Percentiles rank a stretch among this genome's conserved stretches.
Evolutionary conservation across 2,888 invertebrate species (phyloP).

Genomic region (Glaucopsyche alexis): DNA sequence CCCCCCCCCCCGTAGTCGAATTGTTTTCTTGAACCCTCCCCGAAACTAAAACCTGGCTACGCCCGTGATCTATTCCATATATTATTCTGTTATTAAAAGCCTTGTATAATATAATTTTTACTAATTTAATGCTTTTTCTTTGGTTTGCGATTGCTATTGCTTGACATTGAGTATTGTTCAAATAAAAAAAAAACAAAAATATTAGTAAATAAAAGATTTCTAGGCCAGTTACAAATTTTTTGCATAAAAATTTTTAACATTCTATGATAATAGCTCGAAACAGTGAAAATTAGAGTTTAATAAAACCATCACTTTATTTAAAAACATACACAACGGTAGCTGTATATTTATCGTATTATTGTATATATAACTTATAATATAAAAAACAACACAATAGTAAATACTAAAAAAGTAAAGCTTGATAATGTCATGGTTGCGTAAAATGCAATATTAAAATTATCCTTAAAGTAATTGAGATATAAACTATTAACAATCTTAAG

Average conservation of each 20-base stretch:
- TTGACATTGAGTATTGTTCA: not conserved
- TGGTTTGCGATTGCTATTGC: constrained; percentile 8
- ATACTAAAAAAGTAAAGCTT: constrained; percentile 14
- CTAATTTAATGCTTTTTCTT: not conserved
- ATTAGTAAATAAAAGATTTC: not conserved
- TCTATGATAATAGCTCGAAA: too few relatives aligned
- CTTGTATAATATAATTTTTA: not conserved
- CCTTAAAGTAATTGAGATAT: not conserved
- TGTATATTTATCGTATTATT: not conserved
- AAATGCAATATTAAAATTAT: not conserved
- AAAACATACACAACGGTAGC: not conserved
- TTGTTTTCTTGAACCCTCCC: too few relatives aligned
- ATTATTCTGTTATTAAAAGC: constrained; percentile 10
- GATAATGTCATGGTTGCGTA: constrained; percentile 20
- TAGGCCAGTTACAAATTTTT: not conserved
- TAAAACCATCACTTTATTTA: not conserved
- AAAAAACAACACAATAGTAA: not conserved
- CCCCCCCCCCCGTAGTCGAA: too few relatives aligned
- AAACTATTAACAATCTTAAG: not conserved
- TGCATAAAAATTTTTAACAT: not conserved
- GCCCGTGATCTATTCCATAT: not conserved
- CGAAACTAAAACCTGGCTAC: too few relatives aligned
- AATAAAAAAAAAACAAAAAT: not conserved
- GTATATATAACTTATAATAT: not conserved
- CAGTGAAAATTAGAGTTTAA: too few relatives aligned